These are phyloP conservation scores for Metopolophium dirhodum DNA, from an alignment of 1,140 invertebrate species.

Conservation along the genomic window DNA sequence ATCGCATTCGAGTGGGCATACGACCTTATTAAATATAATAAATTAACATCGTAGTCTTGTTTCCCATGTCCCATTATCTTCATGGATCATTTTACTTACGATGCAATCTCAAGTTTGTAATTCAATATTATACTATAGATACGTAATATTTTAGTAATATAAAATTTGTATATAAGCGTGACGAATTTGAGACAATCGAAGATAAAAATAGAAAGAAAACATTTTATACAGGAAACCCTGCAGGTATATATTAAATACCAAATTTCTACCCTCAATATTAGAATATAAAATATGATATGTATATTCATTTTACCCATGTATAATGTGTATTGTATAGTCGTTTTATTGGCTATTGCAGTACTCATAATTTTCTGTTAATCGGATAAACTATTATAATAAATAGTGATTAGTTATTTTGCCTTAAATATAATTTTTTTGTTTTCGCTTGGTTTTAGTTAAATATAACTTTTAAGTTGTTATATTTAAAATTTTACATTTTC, in stretches of 20 bases:
- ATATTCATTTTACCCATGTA: background rate
- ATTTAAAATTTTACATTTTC: background rate
- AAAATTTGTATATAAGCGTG: background rate
- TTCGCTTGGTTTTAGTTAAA: background rate
- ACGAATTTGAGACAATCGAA: slow-evolving; percentile 2
- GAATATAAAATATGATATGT: background rate
- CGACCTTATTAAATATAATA: background rate
- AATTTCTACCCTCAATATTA: background rate
- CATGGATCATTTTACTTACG: background rate
- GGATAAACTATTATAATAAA: background rate
- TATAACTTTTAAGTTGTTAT: background rate
- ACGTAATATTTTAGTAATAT: background rate
- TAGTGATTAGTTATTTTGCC: background rate
- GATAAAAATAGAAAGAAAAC: background rate
- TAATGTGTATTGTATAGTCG: background rate
- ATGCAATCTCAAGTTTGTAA: background rate
- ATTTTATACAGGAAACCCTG: background rate
- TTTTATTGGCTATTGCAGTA: background rate
- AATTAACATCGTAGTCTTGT: background rate
- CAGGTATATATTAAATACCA: background rate
- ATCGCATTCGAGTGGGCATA: background rate
- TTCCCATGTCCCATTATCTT: background rate
- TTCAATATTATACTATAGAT: slow-evolving; percentile 9
- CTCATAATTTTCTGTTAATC: background rate
- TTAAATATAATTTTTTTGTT: background rate